Percentiles rank a stretch among this genome's conserved stretches.
These are phyloP conservation scores for Epinephelus lanceolatus DNA, from an alignment of 2,113 vertebrate genomes.

Conservation along the genomic window DNA sequence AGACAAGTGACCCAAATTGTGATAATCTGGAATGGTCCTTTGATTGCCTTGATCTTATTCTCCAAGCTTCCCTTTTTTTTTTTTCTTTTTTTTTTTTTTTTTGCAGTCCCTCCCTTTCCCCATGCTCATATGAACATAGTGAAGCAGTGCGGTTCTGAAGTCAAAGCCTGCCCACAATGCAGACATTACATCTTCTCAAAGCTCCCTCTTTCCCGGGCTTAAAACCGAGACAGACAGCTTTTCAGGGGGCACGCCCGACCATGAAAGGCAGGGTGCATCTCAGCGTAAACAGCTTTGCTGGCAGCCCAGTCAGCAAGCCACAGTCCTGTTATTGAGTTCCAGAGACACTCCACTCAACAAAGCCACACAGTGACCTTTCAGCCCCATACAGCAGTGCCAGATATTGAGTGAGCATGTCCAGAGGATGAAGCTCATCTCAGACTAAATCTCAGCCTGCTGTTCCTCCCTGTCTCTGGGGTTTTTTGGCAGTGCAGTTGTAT, in stretches of 20 bases:
- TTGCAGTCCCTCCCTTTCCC: not conserved
- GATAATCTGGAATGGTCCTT: not conserved
- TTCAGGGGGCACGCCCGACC: constrained; percentile 37
- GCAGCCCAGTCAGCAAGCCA: constrained; percentile 55
- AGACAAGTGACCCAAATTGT: not conserved
- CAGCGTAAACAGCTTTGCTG: constrained; percentile 52
- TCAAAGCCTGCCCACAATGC: constrained; percentile 12
- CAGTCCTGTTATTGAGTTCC: constrained; percentile 63
- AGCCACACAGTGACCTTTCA: constrained; percentile 68
- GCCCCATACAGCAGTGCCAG: constrained; percentile 42
- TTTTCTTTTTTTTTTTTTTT: not conserved
- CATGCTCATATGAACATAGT: not conserved
- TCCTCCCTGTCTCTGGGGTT: constrained; percentile 29
- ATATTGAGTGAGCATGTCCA: constrained; percentile 66
- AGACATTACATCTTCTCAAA: constrained; percentile 47
- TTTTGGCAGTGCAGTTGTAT: constrained; percentile 24
- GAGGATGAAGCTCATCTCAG: constrained; percentile 64
- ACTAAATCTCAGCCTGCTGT: constrained; percentile 47
- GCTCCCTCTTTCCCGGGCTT: constrained; percentile 38
- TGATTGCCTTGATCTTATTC: not conserved
- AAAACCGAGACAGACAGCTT: constrained; percentile 36
- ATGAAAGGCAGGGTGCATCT: constrained; percentile 53
- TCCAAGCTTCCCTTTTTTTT: not conserved
- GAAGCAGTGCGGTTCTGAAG: not conserved
- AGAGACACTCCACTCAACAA: constrained; percentile 57